Conservation (phyloP, 30 jellyfish, hydroid and myxozoan genomes). For the Mastigias papua region DNA sequence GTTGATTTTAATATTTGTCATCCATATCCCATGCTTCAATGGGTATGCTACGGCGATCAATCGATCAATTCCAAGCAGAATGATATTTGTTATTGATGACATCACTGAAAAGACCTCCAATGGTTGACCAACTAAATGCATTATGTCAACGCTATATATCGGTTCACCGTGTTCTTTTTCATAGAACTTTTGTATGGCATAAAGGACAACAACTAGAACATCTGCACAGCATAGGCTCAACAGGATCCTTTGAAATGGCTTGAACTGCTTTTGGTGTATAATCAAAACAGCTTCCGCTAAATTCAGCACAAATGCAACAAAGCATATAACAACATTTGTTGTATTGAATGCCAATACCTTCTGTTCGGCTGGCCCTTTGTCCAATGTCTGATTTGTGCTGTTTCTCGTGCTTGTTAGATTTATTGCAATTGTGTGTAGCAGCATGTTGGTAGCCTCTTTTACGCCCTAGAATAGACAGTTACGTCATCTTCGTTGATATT, state of each 20-base stretch:
- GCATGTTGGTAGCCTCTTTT: neutral
- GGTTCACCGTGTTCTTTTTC: neutral
- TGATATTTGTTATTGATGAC: constrained; percentile 58
- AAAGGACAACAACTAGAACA: neutral
- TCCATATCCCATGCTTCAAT: constrained; percentile 49
- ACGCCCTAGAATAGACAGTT: neutral
- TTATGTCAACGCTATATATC: neutral
- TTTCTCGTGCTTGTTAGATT: neutral
- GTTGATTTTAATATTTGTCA: constrained; percentile 25
- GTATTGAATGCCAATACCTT: neutral
- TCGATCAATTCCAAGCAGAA: constrained; percentile 53
- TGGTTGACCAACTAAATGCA: neutral
- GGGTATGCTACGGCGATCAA: constrained; percentile 49
- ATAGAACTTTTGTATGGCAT: constrained; percentile 1
- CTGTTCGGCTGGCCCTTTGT: neutral
- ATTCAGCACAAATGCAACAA: constrained; percentile 39
- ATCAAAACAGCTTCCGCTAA: constrained; percentile 31
- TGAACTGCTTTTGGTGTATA: constrained; percentile 8
- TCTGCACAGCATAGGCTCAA: constrained; percentile 55
- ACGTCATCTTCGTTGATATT: neutral
- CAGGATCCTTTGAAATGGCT: constrained; percentile 29
- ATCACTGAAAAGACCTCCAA: constrained; percentile 24
- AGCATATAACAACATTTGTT: neutral
- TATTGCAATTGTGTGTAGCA: neutral
- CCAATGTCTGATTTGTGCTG: neutral